Evolutionary conservation across 2,888 invertebrate genomes (phyloP).

Genomic region (Limnephilus marmoratus): DNA sequence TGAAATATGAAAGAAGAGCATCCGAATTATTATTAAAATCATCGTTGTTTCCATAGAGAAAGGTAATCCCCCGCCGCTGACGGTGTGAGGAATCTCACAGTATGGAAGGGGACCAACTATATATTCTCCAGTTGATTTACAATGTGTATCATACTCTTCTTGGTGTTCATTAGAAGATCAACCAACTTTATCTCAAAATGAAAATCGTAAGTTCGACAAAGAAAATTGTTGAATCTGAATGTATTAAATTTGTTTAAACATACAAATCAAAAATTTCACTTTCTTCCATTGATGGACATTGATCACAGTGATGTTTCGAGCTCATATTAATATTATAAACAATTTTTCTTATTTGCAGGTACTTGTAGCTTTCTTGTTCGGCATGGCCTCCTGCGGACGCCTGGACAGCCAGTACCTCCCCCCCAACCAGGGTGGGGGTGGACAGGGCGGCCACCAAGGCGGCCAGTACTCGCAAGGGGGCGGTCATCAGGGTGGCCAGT

Average conservation of each 20-base stretch:
- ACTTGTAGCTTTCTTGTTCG: constrained; percentile 44
- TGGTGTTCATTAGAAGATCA: background rate
- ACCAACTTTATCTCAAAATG: background rate
- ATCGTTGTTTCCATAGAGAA: background rate
- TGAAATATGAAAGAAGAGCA: background rate
- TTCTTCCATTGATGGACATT: too few species aligned
- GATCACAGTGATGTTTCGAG: too few species aligned
- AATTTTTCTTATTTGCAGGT: constrained; percentile 17
- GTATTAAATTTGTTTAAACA: too few species aligned
- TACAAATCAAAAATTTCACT: too few species aligned
- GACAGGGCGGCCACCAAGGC: background rate
- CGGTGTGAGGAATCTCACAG: background rate
- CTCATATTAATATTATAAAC: too few species aligned
- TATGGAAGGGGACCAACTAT: background rate
- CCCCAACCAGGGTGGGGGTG: constrained; percentile 29
- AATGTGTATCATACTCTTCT: background rate
- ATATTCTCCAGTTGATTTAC: background rate
- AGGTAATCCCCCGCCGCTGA: background rate
- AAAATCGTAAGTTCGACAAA: background rate
- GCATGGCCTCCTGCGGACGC: constrained; percentile 56
- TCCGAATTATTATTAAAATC: background rate
- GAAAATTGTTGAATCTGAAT: too few species aligned
- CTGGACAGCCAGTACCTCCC: constrained; percentile 57
- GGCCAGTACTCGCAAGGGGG: background rate
- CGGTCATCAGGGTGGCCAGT: background rate